Evolutionary conservation across 1,140 invertebrate genomes (phyloP), one percentile per base, ranked within the genome.

Genomic region (Diorhabda carinulata): DNA sequence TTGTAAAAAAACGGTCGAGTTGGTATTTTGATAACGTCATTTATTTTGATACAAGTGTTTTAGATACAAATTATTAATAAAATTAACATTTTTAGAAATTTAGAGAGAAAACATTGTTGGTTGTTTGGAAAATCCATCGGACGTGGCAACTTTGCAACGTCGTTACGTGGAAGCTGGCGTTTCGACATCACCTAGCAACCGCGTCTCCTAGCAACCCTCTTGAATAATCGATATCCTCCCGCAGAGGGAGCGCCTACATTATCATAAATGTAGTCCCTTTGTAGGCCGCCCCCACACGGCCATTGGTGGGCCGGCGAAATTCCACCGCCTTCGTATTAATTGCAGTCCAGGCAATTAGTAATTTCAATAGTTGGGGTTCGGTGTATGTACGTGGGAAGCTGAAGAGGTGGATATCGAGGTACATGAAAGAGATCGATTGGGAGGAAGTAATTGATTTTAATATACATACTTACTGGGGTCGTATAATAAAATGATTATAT

Each of bases 1-100:
- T 75, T 75, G 70, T 58, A 66, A 59, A 59, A 67, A 25, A 25
- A 25, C 58, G 45, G 60, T 69, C 66, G 61, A 67, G 61, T 8
- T 62, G 71, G 65, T 59, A 70, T 72, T 72, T 2, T n/a, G 61
- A 62, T 10, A n/a, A 52, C 6, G 47, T 52, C n/a, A 52, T 52
- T 52, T 52, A 6, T 52, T 52, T 52, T 3, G 4, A 6, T 25
- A 25, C 25, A 25, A 25, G 25, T 25, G 25, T 25, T 25, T 25
- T 25, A 25, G 25, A 25, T 25, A 25, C 25, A 25, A 25, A 25
- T 25, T 25, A 25, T 25, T 25, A 25, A 25, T 25, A 25, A 25
- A 25, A 25, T 25, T 25, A 25, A 25, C 25, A 0, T 25, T 25
- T 25, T 25, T 25, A 25, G 25, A 25, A 25, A 25, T 25, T 25